A percentile compares a stretch with the other conserved stretches of the same genome.
phyloP scores from a whole-genome alignment of 1,140 invertebrate species.

The Sitophilus oryzae region DNA sequence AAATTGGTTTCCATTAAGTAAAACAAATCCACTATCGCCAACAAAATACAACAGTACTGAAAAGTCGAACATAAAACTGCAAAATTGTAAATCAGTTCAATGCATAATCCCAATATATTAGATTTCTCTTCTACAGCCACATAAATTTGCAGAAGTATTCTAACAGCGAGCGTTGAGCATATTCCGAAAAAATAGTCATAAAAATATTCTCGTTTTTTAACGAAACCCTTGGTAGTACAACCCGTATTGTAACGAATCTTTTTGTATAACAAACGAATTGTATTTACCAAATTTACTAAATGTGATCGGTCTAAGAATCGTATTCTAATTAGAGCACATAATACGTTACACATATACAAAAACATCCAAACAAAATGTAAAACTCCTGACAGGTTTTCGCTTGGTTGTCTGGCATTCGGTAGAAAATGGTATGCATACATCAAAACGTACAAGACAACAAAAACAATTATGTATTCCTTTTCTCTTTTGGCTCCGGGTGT shows the following conservation, averaged over 20 bases:
- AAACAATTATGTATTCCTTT: background rate
- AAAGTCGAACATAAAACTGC: background rate
- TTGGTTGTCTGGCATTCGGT: background rate
- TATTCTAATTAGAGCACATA: background rate
- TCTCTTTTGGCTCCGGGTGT: background rate
- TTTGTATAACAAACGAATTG: background rate
- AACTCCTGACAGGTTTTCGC: background rate
- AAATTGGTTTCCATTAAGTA: background rate
- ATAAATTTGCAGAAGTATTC: background rate
- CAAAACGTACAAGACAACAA: background rate
- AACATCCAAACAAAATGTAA: background rate
- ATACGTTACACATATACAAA: background rate
- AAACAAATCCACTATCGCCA: background rate
- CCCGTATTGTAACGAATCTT: background rate
- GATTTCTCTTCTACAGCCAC: background rate
- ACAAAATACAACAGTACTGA: background rate
- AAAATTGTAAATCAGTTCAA: background rate
- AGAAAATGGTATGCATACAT: background rate
- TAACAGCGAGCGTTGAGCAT: background rate
- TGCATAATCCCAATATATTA: background rate
- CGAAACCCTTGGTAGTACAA: background rate
- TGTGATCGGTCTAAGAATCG: background rate
- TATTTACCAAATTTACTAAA: background rate
- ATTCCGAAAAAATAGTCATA: background rate
- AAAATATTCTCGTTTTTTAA: background rate